Base-by-base conservation (phyloP, 2,888 invertebrate genomes). In the Drosophila borborema region DNA sequence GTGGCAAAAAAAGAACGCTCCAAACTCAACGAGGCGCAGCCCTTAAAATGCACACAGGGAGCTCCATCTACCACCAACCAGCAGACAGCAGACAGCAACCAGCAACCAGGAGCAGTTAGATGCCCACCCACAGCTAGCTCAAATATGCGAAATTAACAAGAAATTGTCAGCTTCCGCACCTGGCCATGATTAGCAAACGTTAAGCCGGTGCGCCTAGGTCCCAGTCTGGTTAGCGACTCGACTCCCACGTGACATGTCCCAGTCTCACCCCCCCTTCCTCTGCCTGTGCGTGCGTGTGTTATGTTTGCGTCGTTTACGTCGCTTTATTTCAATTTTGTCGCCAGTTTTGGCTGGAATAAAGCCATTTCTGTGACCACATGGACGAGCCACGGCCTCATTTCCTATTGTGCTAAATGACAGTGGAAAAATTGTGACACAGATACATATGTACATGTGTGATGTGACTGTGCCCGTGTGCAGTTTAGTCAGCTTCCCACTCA, bases 241-340 rank as follows among this genome's bases (percentile, higher is more conserved):
- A 51, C 71, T 70, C 54, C 63, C 71, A 56, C 36, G 34, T 48
- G 69, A 18, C 38, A 5, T 55, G 34, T 6, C 20, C 38, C 43
- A 64, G n/a, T 59, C n/a, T 2, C 16, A 28, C 18, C 20, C n/a
- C 16, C 28, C 16, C 28, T 48, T 9, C 6, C n/a, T n/a, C n/a
- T 46, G 40, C 16, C 36, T 12, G 20, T n/a, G 58, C 48, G 49
- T 28, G 62, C 16, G 18, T 34, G 45, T 28, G 51, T 76, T 70
- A 59, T 55, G 75, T 72, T 53, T 31, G 67, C 40, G 46, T 60
- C 60, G 65, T 51, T 60, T 43, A 55, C 43, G 51, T 51, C 71
- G 67, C 65, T 71, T 82, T 71, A 82, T 81, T 81, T 81, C 75
- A 85, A 82, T 82, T 77, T 80, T 64, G 81, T 77, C 68, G 87